These are phyloP conservation scores for Verasper variegatus DNA, from an alignment of 2,113 vertebrate species.

Conservation along the genomic window DNA sequence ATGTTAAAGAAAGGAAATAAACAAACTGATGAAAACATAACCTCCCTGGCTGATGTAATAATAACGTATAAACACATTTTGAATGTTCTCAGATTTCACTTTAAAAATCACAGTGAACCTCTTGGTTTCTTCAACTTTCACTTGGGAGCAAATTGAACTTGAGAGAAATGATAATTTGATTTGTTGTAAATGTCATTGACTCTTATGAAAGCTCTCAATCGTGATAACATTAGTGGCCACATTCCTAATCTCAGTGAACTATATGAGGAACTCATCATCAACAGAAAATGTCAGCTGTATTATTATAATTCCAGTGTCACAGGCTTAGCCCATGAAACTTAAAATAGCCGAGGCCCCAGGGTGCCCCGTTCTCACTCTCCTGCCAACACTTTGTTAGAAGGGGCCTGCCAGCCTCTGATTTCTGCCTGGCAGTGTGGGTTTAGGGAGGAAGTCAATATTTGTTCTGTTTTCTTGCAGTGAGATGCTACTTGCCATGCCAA, in stretches of 20 bases:
- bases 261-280: conserved; percentile 15
- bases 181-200: no score
- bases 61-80: no score
- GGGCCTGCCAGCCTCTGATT: conserved; percentile 57
- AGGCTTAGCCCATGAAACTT: conserved; percentile 50
- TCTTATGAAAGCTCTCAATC: neutral
- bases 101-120: neutral
- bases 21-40: no score
- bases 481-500: conserved; percentile 63
- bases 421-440: conserved; percentile 54
- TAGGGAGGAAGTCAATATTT: conserved; percentile 82
- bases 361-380: conserved; percentile 53
- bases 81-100: no score
- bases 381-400: conserved; percentile 61
- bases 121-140: neutral
- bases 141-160: neutral
- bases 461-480: conserved; percentile 69
- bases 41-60: no score
- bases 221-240: neutral
- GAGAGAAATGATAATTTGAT: neutral
- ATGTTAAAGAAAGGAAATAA: no score
- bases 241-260: neutral
- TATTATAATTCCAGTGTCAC: conserved; percentile 52
- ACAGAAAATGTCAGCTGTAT: conserved; percentile 32
- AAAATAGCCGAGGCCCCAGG: conserved; percentile 63